Evolutionary conservation across 2,797 vertebrate species (phyloP).

Genomic region (Micrastur ruficollis): DNA sequence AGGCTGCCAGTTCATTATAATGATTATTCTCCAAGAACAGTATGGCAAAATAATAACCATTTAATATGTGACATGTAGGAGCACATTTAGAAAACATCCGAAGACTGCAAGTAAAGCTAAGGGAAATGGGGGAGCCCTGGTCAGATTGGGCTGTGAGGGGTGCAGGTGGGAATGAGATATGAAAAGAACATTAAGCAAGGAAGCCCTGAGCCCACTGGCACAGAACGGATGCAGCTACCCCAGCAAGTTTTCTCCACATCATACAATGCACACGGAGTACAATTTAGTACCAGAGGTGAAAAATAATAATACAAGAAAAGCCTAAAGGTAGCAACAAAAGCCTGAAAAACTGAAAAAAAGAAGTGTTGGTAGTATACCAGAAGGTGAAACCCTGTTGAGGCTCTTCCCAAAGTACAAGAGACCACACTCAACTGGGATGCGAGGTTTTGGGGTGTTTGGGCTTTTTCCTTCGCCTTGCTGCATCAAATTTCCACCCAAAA

Average conservation of each 20-base stretch:
- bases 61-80: not conserved
- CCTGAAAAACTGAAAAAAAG: not conserved
- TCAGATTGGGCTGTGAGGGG: not conserved
- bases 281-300: not conserved
- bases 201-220: not conserved
- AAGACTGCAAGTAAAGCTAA: not conserved
- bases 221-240: not conserved
- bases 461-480: not conserved
- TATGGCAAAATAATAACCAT: not conserved
- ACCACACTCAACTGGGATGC: not conserved
- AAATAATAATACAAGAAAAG: not conserved
- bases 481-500: not conserved
- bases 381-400: not conserved
- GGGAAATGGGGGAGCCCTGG: not conserved
- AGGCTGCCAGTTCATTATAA: not conserved
- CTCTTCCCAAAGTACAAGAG: not conserved
- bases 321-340: not conserved
- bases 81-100: not conserved
- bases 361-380: not conserved
- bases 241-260: not conserved
- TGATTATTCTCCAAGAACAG: not conserved
- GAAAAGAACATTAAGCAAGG: not conserved
- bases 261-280: not conserved
- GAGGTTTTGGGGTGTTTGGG: not conserved
- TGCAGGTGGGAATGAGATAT: not conserved